These are phyloP conservation scores for Beroe ovata DNA, from an alignment of 37 sponge, comb jelly and placozoan species.

Conservation along the genomic window DNA sequence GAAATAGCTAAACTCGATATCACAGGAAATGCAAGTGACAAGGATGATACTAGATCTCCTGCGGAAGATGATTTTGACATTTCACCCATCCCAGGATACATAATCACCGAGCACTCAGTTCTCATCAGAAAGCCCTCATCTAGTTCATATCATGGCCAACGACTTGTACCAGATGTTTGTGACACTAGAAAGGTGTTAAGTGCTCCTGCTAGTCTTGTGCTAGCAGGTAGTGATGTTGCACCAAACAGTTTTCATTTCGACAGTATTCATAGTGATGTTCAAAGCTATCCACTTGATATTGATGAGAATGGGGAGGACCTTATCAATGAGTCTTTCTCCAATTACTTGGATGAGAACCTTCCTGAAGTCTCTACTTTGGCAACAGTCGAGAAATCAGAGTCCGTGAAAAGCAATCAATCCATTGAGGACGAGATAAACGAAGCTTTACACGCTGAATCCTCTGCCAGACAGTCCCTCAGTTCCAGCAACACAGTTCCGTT, in stretches of 20 bases:
- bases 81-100: slow-evolving; percentile 39
- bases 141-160: background rate
- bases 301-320: background rate
- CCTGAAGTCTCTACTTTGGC: background rate
- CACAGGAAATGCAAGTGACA: background rate
- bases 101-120: slow-evolving; percentile 7
- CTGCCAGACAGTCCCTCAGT: background rate
- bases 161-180: background rate
- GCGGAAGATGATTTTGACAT: background rate
- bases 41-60: background rate
- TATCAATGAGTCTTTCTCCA: slow-evolving; percentile 33
- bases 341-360: background rate
- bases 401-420: background rate
- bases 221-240: background rate
- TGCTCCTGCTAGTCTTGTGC: background rate
- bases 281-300: background rate
- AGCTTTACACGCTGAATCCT: background rate
- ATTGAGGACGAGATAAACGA: background rate
- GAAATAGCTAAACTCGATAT: slow-evolving; percentile 3
- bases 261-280: background rate
- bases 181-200: slow-evolving; percentile 19
- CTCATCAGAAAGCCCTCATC: slow-evolving; percentile 6
- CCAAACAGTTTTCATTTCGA: background rate
- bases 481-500: slow-evolving; percentile 31
- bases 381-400: background rate